phyloP scores from a whole-genome alignment of 1,140 invertebrate species.

The Stenopsyche tienmushanensis region DNA sequence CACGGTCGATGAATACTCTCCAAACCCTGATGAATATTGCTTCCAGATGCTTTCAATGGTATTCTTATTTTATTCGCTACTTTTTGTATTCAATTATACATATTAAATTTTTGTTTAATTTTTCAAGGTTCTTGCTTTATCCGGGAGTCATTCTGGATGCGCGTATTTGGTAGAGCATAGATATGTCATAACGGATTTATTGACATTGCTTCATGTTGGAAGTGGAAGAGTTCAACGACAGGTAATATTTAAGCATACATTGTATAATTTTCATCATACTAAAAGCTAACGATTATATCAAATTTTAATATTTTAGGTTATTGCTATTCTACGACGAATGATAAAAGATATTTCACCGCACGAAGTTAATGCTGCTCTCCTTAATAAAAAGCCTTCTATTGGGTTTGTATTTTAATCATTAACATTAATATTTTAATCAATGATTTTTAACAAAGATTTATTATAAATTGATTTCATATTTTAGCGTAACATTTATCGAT shows the following conservation, averaged over 20 bases:
- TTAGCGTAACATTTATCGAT: conserved; percentile 49
- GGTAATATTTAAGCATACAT: conserved; percentile 63
- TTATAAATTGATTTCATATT: conserved; percentile 2
- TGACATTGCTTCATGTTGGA: conserved; percentile 88
- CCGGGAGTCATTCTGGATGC: conserved; percentile 87
- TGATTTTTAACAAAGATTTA: background rate
- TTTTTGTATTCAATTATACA: conserved; percentile 4
- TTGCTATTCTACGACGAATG: conserved; percentile 51
- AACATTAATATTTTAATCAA: too few relatives aligned
- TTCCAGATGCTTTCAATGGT: conserved; percentile 97
- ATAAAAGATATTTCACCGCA: conserved; percentile 51
- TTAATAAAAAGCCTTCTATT: background rate
- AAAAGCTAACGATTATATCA: conserved; percentile 4
- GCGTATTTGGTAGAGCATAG: conserved; percentile 88
- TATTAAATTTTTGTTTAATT: background rate
- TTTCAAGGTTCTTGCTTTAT: conserved; percentile 73
- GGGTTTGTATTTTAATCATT: background rate
- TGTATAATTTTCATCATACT: background rate
- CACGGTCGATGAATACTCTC: conserved; percentile 49
- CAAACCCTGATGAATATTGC: conserved; percentile 80
- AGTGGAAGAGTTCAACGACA: conserved; percentile 93
- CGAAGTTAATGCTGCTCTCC: conserved; percentile 42
- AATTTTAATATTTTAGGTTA: conserved; percentile 45
- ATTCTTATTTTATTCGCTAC: background rate
- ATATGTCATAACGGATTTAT: conserved; percentile 78